These are phyloP conservation scores for Aethes cnicana DNA, from an alignment of 2,888 invertebrate species.

Conservation along the genomic window DNA sequence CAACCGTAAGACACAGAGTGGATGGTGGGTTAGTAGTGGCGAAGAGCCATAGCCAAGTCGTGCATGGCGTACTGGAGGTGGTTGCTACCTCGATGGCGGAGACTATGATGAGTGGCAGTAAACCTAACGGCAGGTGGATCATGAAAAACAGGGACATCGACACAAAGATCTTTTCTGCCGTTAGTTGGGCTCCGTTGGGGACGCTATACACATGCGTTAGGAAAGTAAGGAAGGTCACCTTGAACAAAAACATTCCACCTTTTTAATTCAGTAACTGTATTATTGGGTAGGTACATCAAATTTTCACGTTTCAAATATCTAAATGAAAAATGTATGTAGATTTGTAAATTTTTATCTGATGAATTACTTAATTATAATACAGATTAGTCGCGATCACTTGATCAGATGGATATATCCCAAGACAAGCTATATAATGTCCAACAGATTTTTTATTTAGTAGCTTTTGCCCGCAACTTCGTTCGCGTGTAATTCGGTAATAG, in stretches of 20 bases:
- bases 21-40: slow-evolving; percentile 54
- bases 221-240: slow-evolving; percentile 93
- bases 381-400: no score
- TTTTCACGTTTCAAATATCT: not conserved
- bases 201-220: slow-evolving; percentile 88
- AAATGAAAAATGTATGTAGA: not conserved
- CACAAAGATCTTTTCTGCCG: slow-evolving; percentile 92
- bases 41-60: slow-evolving; percentile 62
- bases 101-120: slow-evolving; percentile 89
- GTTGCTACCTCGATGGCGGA: slow-evolving; percentile 88
- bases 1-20: no score
- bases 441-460: no score
- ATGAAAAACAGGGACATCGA: slow-evolving; percentile 93
- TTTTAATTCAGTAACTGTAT: not conserved
- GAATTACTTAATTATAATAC: no score
- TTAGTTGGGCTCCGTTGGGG: slow-evolving; percentile 87
- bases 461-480: no score
- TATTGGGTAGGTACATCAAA: not conserved
- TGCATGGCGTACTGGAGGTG: slow-evolving; percentile 35
- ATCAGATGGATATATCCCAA: no score
- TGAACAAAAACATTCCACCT: slow-evolving; percentile 50
- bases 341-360: no score
- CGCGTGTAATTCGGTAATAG: no score
- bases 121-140: slow-evolving; percentile 91
- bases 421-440: no score